Percentiles rank a stretch among this genome's conserved stretches.
These are phyloP conservation scores for Cassiopea xamachana DNA, from an alignment of 30 jellyfish, hydroid and myxozoan genomes.

Conservation along the genomic window DNA sequence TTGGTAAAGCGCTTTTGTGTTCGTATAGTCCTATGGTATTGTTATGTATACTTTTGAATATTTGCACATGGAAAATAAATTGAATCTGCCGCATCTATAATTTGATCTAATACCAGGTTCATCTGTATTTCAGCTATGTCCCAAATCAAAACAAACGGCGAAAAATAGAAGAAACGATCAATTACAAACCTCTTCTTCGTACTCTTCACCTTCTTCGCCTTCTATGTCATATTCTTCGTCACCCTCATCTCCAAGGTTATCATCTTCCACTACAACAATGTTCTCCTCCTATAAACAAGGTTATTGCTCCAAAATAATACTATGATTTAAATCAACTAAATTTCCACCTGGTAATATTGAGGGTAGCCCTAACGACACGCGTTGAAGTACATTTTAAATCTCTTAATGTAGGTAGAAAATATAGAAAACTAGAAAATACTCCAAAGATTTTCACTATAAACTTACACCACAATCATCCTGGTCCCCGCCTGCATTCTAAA, in stretches of 20 bases:
- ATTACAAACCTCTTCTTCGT: slow-evolving; percentile 72
- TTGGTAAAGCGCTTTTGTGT: too few species aligned
- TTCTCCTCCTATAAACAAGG: slow-evolving; percentile 63
- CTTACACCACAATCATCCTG: slow-evolving; percentile 89
- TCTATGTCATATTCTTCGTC: slow-evolving; percentile 86
- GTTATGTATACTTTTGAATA: too few species aligned
- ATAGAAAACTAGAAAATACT: not conserved
- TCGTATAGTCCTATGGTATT: too few species aligned
- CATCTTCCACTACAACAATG: slow-evolving; percentile 82
- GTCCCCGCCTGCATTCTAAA: slow-evolving; percentile 93
- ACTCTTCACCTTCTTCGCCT: slow-evolving; percentile 89
- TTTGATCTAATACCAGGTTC: too few species aligned
- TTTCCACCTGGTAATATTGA: too few species aligned
- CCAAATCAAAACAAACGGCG: not conserved
- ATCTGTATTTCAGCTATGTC: not conserved
- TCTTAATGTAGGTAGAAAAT: too few species aligned
- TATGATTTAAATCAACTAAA: not conserved
- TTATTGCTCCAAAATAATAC: not conserved
- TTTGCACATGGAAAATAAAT: too few species aligned
- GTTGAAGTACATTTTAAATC: too few species aligned
- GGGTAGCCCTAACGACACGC: too few species aligned
- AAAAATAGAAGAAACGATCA: not conserved
- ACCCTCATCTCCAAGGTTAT: slow-evolving; percentile 79
- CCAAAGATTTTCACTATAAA: not conserved
- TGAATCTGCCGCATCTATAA: too few species aligned